Evolutionary conservation across 2,888 invertebrate genomes (phyloP).

Genomic region (Dynastes tityus): DNA sequence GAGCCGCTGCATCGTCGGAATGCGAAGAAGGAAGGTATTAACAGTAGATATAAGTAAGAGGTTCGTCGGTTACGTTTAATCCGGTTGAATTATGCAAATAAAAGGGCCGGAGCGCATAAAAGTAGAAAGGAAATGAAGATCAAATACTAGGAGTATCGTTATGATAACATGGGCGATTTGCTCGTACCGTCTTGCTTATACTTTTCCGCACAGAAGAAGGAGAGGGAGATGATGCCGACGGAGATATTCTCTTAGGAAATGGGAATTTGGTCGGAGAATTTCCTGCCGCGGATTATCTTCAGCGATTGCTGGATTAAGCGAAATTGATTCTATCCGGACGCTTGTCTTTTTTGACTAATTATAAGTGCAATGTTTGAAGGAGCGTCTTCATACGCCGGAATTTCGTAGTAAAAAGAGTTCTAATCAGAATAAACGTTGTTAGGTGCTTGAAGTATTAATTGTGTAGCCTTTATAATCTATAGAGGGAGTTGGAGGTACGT

Average conservation of each 20-base stretch:
- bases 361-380: not conserved
- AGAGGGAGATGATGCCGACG: not conserved
- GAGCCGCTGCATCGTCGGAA: no score
- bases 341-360: not conserved
- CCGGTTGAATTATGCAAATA: not conserved
- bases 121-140: no score
- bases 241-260: slow-evolving; percentile 48
- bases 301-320: slow-evolving; percentile 59
- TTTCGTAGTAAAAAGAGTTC: not conserved
- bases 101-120: not conserved
- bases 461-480: not conserved
- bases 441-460: not conserved
- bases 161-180: not conserved
- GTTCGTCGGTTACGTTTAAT: not conserved
- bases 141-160: not conserved
- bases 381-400: no score
- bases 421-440: not conserved
- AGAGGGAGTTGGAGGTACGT: not conserved
- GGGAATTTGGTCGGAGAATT: slow-evolving; percentile 57
- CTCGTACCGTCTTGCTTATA: not conserved
- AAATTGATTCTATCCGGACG: slow-evolving; percentile 56
- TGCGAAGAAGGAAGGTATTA: no score
- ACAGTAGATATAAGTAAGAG: no score
- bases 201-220: not conserved
- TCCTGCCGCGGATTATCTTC: slow-evolving; percentile 57